Conservation (phyloP, 1,140 invertebrate genomes). For the Drosophila quadrilineata region DNA sequence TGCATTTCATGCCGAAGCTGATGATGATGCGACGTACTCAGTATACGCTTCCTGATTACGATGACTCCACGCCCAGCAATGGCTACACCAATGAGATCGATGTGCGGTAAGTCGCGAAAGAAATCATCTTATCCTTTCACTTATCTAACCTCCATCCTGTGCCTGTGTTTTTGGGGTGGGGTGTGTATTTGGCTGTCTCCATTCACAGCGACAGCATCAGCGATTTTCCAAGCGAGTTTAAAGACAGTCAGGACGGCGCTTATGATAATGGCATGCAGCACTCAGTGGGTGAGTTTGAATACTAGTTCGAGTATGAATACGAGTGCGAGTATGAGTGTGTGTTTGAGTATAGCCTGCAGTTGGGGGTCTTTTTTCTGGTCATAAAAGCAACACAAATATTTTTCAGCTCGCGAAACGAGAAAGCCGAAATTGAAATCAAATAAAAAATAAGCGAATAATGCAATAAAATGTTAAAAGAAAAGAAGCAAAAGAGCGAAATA, state of each 20-base stretch:
- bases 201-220: conserved; percentile 82
- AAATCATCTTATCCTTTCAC: conserved; percentile 19
- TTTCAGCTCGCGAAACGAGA: conserved; percentile 39
- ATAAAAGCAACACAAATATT: conserved; percentile 65
- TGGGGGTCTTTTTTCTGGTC: conserved; percentile 3
- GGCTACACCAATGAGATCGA: conserved; percentile 90
- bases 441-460: conserved; percentile 63
- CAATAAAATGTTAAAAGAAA: conserved; percentile 55
- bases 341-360: not conserved
- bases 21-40: conserved; percentile 94
- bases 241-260: conserved; percentile 78
- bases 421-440: conserved; percentile 61
- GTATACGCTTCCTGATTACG: conserved; percentile 91
- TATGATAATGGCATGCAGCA: conserved; percentile 83
- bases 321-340: not conserved
- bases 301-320: not conserved
- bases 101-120: conserved; percentile 86
- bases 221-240: conserved; percentile 83
- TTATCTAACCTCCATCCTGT: conserved; percentile 3
- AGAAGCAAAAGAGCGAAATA: too few species aligned
- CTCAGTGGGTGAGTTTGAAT: conserved; percentile 83
- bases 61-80: conserved; percentile 88
- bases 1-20: conserved; percentile 93
- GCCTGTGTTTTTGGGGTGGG: not conserved
- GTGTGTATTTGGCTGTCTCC: not conserved